Evolutionary conservation across 2,113 vertebrate species (phyloP).

Genomic region (Cyanoderma ruficeps): DNA sequence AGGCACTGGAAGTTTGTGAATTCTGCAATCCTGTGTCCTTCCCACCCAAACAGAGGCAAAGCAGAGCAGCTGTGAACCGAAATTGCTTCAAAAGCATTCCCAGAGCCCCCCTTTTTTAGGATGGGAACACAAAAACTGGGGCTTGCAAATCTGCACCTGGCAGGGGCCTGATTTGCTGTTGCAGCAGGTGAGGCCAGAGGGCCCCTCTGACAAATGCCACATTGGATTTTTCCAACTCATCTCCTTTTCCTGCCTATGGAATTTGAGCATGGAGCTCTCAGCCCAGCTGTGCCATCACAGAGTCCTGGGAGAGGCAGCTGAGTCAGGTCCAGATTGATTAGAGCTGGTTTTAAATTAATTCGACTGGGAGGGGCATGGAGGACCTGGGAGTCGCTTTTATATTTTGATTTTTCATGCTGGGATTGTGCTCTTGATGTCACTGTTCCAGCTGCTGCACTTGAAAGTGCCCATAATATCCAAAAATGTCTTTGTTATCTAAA

Average conservation of each 20-base stretch:
- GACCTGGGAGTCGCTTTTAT: neutral
- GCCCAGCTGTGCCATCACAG: neutral
- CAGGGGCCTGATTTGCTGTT: neutral
- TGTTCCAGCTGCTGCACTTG: neutral
- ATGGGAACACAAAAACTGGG: neutral
- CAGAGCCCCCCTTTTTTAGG: neutral
- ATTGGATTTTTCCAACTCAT: neutral
- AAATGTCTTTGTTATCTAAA: neutral
- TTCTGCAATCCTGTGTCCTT: neutral
- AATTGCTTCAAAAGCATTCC: neutral
- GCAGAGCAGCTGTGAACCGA: neutral
- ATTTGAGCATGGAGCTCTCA: neutral
- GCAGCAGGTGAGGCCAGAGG: neutral
- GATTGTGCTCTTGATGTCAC: neutral
- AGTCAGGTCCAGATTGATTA: neutral
- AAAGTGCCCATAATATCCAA: neutral
- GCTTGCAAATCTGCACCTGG: slow-evolving; percentile 18
- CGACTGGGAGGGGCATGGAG: neutral
- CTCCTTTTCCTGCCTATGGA: neutral
- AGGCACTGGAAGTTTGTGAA: neutral
- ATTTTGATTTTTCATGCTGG: neutral
- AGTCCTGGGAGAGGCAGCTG: neutral
- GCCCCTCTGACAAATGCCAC: neutral
- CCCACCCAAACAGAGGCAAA: neutral
- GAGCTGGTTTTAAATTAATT: slow-evolving; percentile 12